phyloP scores from a whole-genome alignment of 1,140 invertebrate species.

The Nomia melanderi region DNA sequence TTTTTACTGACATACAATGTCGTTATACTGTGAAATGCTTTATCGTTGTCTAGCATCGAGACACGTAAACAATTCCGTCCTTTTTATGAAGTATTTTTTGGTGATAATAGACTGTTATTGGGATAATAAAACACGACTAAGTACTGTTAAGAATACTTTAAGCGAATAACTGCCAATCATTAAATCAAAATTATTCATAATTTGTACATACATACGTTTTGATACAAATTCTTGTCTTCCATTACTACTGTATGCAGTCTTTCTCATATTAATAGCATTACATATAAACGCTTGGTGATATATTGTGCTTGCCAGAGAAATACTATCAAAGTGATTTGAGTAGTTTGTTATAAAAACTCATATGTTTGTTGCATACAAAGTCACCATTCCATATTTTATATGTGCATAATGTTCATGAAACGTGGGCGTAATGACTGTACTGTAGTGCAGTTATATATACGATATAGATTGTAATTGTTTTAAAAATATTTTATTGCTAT shows the following conservation, averaged over 20 bases:
- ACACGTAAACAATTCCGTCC: slow-evolving; percentile 50
- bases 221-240: slow-evolving; percentile 57
- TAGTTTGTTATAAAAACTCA: slow-evolving; percentile 27
- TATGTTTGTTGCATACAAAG: slow-evolving; percentile 45
- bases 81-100: slow-evolving; percentile 55
- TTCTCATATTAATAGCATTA: slow-evolving; percentile 23
- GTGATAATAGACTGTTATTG: slow-evolving; percentile 63
- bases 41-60: slow-evolving; percentile 28
- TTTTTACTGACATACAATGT: slow-evolving; percentile 24
- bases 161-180: slow-evolving; percentile 39
- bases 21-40: slow-evolving; percentile 35
- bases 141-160: slow-evolving; percentile 51
- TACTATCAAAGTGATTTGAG: slow-evolving; percentile 29
- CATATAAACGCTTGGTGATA: slow-evolving; percentile 49
- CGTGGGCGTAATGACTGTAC: slow-evolving; percentile 61
- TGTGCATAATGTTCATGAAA: slow-evolving; percentile 51
- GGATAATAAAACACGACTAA: slow-evolving; percentile 47
- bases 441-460: slow-evolving; percentile 70
- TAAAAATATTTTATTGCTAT: slow-evolving; percentile 73
- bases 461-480: slow-evolving; percentile 74
- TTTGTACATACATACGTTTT: slow-evolving; percentile 43
- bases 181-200: slow-evolving; percentile 54
- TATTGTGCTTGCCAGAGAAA: slow-evolving; percentile 47
- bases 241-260: slow-evolving; percentile 44
- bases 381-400: slow-evolving; percentile 47